Evolutionary conservation across 2,888 invertebrate genomes (phyloP).

Genomic region (Pandemis heparana): DNA sequence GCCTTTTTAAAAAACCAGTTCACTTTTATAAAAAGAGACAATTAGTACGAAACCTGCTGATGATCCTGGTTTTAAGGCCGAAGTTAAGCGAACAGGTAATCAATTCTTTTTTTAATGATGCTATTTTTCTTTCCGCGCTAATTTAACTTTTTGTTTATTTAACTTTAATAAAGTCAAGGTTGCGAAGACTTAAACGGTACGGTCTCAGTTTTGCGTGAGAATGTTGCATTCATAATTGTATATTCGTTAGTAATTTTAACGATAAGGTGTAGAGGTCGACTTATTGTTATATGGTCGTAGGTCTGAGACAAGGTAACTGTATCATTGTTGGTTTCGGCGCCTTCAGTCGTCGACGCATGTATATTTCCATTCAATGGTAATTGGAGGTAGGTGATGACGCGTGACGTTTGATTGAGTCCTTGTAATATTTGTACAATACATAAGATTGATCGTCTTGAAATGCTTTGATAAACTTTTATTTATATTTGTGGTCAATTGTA

Average conservation of each 20-base stretch:
- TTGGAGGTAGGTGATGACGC: slow-evolving; percentile 66
- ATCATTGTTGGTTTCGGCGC: slow-evolving; percentile 61
- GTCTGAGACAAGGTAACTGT: slow-evolving; percentile 76
- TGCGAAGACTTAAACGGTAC: slow-evolving; percentile 54
- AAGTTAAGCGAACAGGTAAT: slow-evolving; percentile 48
- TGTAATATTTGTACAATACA: slow-evolving; percentile 60
- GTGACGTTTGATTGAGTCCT: slow-evolving; percentile 61
- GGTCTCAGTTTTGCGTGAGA: slow-evolving; percentile 71
- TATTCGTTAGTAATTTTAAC: slow-evolving; percentile 69
- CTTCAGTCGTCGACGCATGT: slow-evolving; percentile 41
- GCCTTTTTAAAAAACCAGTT: slow-evolving; percentile 65
- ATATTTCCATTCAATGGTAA: slow-evolving; percentile 64
- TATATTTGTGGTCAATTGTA: slow-evolving; percentile 46
- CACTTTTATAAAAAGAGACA: slow-evolving; percentile 54
- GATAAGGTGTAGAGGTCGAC: slow-evolving; percentile 71
- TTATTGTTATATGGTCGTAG: slow-evolving; percentile 70
- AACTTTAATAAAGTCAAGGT: slow-evolving; percentile 60
- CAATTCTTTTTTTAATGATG: slow-evolving; percentile 45
- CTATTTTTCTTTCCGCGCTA: slow-evolving; percentile 37
- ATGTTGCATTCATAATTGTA: slow-evolving; percentile 68
- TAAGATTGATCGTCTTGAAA: slow-evolving; percentile 43
- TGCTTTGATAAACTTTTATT: slow-evolving; percentile 22
- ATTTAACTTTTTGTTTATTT: slow-evolving; percentile 40
- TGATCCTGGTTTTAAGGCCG: slow-evolving; percentile 63
- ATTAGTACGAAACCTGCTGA: slow-evolving; percentile 57